Evolutionary conservation across 1,140 invertebrate species (phyloP), one percentile per base, ranked within the genome.

Genomic region (Drosophila kanapiae): DNA sequence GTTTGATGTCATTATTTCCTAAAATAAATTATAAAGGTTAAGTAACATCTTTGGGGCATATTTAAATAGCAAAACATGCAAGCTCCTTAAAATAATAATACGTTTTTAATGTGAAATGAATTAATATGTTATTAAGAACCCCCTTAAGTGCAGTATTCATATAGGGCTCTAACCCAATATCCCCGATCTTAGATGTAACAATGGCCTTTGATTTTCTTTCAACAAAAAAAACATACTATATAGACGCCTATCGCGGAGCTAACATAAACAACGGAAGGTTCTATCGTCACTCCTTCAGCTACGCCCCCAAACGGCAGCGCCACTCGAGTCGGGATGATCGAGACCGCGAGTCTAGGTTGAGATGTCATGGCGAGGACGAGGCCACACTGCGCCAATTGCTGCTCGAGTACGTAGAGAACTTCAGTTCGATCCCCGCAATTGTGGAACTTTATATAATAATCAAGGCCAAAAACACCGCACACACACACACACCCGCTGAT

Each of bases 341-440:
- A 78, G 88, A 91, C 65, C 82, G 90, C 59, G 90, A 92, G 79
- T 92, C 90, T 59, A 92, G 90, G 81, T 87, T 92, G 76, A 92
- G 91, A 92, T 92, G 91, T 93, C 91, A 92, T 93, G 92, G 91
- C 80, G 92, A 93, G 77, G 92, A 93, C 84, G 92, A 93, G 83
- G 92, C 86, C 71, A 93, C 92, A 80, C 76, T 93, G 76, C 92
- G 92, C 81, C 92, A 93, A 92, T 81, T 93, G 91, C 91, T 93
- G 84, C 92, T 93, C 81, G 92, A 93, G 92, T 93, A 93, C 82
- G 92, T 93, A 88, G 18, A 64, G 10, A 13, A 38, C 18, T 10
- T 1, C 18, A 38, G 35, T 56, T 37, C 6, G 62, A 42, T 35
- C 57, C 27, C 4, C 1, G 29, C 49, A 51, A 29, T 51, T 51